Evolutionary conservation across 2,888 invertebrate species (phyloP), one percentile per base, ranked within the genome.

Genomic region (Volucella inanis): DNA sequence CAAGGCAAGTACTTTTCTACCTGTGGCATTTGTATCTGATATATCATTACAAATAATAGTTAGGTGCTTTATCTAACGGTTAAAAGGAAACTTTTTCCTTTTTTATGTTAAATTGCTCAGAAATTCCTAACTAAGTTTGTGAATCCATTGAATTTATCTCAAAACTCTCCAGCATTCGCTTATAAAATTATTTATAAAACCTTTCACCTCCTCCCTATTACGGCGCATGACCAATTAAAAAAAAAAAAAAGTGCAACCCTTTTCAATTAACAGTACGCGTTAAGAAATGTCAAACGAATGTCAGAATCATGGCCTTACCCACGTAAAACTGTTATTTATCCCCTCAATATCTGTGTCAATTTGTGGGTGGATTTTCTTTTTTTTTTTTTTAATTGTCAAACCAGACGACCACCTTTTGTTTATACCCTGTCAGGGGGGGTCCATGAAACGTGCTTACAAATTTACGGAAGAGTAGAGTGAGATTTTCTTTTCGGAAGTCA

Each of bases 1-100:
- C 18, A 67, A 85, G 85, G 81, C 81, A 85, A 85, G 85, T 85
- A 62, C 38, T 49, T 47, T 49, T 12, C 81, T 76, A 85, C 85
- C 85, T 85, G 85, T 85, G 62, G 85, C 67, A 38, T 72, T 85
- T 81, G 39, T 31, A n/a, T 6, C 18, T 2, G 1, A 12, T 15
- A 45, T 38, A 38, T 15, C 2, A 3, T n/a, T n/a, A 41, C 57
- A 70, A 43, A 18, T 3, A 1, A 2, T 14, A 31, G 22, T n/a
- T 10, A 4, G 18, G 0, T n/a, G 1, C 43, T 49, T 2, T 11
- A 18, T 14, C 12, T 39, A 38, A 38, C n/a, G 8, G 43, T 43
- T 49, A 18, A 50, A 1, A 38, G n/a, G 2, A 14, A 11, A 18
- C 3, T 2, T 31, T 15, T 3, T 18, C 1, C 3, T 0, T 57